These are phyloP conservation scores for Apostichopus californicus DNA, from an alignment of 35 echinoderm and acorn worm species.

Conservation along the genomic window DNA sequence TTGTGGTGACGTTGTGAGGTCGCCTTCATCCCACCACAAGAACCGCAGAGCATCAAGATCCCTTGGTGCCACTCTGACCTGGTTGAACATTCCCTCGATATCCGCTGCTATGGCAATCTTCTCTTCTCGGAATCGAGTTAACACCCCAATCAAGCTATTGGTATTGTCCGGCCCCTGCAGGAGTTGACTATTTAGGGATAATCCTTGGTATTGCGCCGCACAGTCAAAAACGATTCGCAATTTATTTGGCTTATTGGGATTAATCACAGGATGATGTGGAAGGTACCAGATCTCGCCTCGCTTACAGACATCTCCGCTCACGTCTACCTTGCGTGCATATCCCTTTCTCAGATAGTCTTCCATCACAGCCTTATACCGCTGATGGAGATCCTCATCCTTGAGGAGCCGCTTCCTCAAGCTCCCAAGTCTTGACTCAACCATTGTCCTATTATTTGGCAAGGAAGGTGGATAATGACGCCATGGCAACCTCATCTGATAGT, in stretches of 20 bases:
- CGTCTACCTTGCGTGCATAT: constrained; percentile 30
- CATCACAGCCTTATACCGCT: neutral
- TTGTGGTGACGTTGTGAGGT: neutral
- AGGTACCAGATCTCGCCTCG: constrained; percentile 1
- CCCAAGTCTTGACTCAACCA: neutral
- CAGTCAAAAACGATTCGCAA: constrained; percentile 43
- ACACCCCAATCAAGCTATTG: constrained; percentile 9
- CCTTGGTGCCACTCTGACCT: constrained; percentile 31
- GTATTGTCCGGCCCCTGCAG: constrained; percentile 39
- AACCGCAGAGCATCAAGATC: constrained; percentile 4
- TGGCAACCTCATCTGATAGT: constrained; percentile 37
- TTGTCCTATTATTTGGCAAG: constrained; percentile 6
- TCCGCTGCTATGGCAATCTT: constrained; percentile 31
- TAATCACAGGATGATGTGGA: constrained; percentile 34
- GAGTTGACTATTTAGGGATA: constrained; percentile 11
- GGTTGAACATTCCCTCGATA: constrained; percentile 59
- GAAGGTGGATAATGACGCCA: neutral
- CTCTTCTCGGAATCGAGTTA: constrained; percentile 13
- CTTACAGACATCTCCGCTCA: neutral
- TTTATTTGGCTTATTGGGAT: constrained; percentile 30
- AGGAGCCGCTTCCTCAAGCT: neutral
- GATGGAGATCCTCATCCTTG: constrained; percentile 11
- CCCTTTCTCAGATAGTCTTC: constrained; percentile 41
- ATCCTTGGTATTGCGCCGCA: constrained; percentile 7
- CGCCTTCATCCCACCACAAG: constrained; percentile 24